Evolutionary conservation across 2,888 invertebrate genomes (phyloP).

Genomic region (Drymonia ruficornis): DNA sequence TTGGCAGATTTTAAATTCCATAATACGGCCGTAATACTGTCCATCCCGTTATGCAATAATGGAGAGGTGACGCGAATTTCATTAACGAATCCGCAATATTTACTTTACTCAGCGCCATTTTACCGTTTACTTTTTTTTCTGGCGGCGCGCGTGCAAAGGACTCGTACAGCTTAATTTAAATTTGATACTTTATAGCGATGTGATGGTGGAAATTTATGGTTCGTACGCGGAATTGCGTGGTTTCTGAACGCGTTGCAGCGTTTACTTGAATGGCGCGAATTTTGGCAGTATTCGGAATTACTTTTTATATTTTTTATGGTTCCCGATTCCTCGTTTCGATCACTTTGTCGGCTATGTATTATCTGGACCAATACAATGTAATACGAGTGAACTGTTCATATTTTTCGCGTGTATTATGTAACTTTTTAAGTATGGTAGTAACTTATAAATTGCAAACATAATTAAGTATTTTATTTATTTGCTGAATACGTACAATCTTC

Average conservation of each 20-base stretch:
- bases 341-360: background rate
- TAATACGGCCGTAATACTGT: slow-evolving; percentile 15
- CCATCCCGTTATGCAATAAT: slow-evolving; percentile 60
- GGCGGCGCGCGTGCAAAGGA: slow-evolving; percentile 39
- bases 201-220: slow-evolving; percentile 45
- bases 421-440: too few relatives aligned
- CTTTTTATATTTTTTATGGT: slow-evolving; percentile 15
- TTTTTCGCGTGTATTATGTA: too few relatives aligned
- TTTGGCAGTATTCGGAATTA: slow-evolving; percentile 21
- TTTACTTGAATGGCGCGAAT: slow-evolving; percentile 33
- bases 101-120: slow-evolving; percentile 39
- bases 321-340: background rate
- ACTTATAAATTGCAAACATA: too few relatives aligned
- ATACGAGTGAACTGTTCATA: background rate
- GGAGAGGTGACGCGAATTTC: slow-evolving; percentile 53
- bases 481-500: too few relatives aligned
- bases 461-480: too few relatives aligned
- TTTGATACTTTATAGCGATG: slow-evolving; percentile 51
- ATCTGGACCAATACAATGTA: background rate
- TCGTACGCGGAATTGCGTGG: slow-evolving; percentile 24
- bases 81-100: slow-evolving; percentile 45
- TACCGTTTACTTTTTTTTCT: slow-evolving; percentile 22
- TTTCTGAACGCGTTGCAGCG: slow-evolving; percentile 18
- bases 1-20: too few relatives aligned
- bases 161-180: slow-evolving; percentile 61